These are phyloP conservation scores for Rhagologus leucostigma DNA, from an alignment of 2,113 vertebrate genomes.

Conservation along the genomic window DNA sequence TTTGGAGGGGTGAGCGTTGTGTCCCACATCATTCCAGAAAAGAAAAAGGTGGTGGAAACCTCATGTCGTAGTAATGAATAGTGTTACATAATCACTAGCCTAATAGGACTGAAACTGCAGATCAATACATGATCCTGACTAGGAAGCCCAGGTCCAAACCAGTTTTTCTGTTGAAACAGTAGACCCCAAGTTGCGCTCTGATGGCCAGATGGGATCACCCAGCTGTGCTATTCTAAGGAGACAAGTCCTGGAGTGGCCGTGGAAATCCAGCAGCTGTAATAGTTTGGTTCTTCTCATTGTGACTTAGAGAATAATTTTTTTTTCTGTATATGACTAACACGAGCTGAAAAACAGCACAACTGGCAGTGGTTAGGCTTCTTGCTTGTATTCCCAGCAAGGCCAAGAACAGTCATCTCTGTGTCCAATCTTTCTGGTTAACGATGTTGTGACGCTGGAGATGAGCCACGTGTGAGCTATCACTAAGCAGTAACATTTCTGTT, in stretches of 20 bases:
- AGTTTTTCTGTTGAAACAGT: not conserved
- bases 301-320: not conserved
- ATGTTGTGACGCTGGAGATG: not conserved
- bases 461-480: not conserved
- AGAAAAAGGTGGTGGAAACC: not conserved
- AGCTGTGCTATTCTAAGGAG: not conserved
- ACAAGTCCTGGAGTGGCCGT: not conserved
- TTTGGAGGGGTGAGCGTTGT: fast-evolving
- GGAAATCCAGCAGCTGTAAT: not conserved
- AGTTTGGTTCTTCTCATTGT: not conserved
- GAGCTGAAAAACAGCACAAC: not conserved
- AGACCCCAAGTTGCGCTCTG: not conserved
- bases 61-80: not conserved
- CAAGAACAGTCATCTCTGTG: not conserved
- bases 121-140: not conserved
- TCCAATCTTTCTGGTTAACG: not conserved
- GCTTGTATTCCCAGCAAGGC: not conserved
- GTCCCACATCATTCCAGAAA: not conserved
- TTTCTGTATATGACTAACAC: not conserved
- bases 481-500: not conserved
- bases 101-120: not conserved
- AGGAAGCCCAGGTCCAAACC: not conserved
- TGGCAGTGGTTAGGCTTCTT: not conserved
- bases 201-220: not conserved
- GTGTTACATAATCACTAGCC: not conserved